Conservation (phyloP, 2,797 vertebrate genomes). For the Varecia variegata region DNA sequence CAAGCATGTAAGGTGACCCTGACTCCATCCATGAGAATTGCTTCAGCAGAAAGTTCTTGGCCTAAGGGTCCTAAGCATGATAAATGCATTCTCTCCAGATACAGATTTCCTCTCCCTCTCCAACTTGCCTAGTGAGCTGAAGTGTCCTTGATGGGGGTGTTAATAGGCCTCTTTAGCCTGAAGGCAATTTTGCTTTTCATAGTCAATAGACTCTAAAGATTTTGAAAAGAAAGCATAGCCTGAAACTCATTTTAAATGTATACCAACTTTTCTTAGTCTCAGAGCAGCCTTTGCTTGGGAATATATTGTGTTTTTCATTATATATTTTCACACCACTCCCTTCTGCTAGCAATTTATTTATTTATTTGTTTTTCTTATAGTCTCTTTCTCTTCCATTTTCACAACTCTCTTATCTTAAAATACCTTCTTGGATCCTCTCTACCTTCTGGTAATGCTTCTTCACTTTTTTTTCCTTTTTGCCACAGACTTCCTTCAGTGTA, state of each 20-base stretch:
- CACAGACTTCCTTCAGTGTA: neutral
- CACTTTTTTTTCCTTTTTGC: neutral
- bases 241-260: slow-evolving; percentile 26
- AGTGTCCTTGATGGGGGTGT: neutral
- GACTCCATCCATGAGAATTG: neutral
- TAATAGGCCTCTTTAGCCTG: slow-evolving; percentile 56
- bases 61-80: slow-evolving; percentile 38
- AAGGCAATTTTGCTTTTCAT: slow-evolving; percentile 61
- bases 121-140: slow-evolving; percentile 23
- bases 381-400: neutral
- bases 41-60: neutral
- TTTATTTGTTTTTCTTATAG: neutral
- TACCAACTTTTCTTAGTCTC: neutral
- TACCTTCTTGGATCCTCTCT: neutral
- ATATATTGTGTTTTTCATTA: neutral
- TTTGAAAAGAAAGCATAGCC: slow-evolving; percentile 35
- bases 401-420: neutral
- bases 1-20: neutral
- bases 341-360: neutral
- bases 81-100: slow-evolving; percentile 35
- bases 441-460: neutral
- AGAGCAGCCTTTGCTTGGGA: neutral
- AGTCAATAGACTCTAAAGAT: slow-evolving; percentile 47
- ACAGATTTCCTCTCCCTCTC: neutral
- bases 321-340: neutral